These are phyloP conservation scores for Selene dorsalis DNA, from an alignment of 2,797 vertebrate genomes.

Conservation along the genomic window DNA sequence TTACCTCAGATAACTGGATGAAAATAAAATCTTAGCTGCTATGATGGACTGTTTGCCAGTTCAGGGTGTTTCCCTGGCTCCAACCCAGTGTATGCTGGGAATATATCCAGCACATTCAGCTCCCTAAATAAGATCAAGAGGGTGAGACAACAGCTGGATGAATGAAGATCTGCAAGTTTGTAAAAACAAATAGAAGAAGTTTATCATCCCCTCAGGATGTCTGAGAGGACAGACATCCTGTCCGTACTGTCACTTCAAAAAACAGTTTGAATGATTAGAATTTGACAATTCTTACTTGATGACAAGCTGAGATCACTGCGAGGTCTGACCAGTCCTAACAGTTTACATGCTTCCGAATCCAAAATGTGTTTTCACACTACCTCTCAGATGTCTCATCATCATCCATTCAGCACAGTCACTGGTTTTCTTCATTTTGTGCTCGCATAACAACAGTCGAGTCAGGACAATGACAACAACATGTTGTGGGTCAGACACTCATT, in stretches of 20 bases:
- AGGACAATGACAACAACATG: no score
- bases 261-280: neutral
- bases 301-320: neutral
- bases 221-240: neutral
- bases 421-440: neutral
- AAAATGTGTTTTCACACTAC: neutral
- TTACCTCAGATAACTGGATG: constrained; percentile 46
- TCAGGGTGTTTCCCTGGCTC: constrained; percentile 53
- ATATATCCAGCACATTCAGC: constrained; percentile 42
- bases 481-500: neutral
- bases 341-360: no score
- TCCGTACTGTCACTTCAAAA: neutral
- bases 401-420: neutral
- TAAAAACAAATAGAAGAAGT: neutral
- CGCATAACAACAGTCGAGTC: no score
- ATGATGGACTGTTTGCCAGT: constrained; percentile 30
- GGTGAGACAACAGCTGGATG: constrained; percentile 39
- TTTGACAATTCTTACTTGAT: neutral
- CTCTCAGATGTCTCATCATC: neutral
- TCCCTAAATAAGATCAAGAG: constrained; percentile 31
- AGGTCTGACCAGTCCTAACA: no score
- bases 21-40: constrained; percentile 53
- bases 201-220: neutral
- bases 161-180: constrained; percentile 15
- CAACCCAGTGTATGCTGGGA: constrained; percentile 51